Conservation (phyloP, 2,113 vertebrate genomes). For the Pachycephala philippinensis region DNA sequence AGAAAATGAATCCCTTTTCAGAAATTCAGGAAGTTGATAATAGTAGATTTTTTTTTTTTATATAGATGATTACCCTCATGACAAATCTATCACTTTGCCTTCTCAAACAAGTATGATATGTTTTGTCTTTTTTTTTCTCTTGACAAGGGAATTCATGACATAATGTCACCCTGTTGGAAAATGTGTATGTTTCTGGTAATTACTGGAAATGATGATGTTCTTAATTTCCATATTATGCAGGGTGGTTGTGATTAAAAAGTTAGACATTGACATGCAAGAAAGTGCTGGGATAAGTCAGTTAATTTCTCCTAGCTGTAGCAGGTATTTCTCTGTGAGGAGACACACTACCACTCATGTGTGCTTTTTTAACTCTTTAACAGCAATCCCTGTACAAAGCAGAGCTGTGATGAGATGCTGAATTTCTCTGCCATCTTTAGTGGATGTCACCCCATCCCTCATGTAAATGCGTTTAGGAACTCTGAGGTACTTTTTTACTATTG, state of each 20-base stretch:
- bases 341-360: neutral
- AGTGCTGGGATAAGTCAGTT: neutral
- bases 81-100: conserved; percentile 56
- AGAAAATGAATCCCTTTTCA: conserved; percentile 51
- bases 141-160: conserved; percentile 27
- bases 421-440: neutral
- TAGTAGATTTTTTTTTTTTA: conserved; percentile 28
- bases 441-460: neutral
- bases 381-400: neutral
- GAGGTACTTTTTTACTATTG: neutral
- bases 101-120: neutral
- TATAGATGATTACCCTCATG: conserved; percentile 67
- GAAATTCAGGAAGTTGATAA: conserved; percentile 53
- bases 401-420: neutral
- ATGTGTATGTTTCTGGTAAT: conserved; percentile 34
- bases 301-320: neutral
- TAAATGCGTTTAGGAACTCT: neutral
- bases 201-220: conserved; percentile 43
- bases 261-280: conserved; percentile 15
- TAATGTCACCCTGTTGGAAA: conserved; percentile 30
- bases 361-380: neutral
- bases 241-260: conserved; percentile 25
- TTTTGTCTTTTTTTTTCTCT: conserved; percentile 7
- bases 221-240: conserved; percentile 36
- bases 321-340: neutral